phyloP scores from a whole-genome alignment of 2,888 invertebrate genomes.

The Norana najaformis region DNA sequence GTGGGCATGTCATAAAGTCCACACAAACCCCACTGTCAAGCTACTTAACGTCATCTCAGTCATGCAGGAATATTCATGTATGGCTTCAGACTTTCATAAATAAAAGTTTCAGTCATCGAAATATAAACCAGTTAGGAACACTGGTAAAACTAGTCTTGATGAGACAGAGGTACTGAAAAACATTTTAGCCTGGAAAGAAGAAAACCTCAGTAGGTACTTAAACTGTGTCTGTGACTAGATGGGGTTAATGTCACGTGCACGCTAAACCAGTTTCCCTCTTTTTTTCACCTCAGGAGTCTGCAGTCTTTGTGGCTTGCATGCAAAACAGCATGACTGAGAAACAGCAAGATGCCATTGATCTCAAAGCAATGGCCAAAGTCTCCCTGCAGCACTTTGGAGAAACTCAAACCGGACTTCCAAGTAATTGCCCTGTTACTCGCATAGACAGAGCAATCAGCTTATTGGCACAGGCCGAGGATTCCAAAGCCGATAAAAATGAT shows the following conservation, averaged over 20 bases:
- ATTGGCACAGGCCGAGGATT: too few relatives aligned
- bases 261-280: neutral
- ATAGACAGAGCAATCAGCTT: neutral
- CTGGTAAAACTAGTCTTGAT: neutral
- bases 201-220: neutral
- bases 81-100: neutral
- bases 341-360: neutral
- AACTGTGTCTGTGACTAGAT: neutral
- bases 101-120: neutral
- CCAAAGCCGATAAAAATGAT: neutral
- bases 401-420: neutral
- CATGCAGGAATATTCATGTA: neutral
- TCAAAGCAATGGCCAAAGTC: neutral
- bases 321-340: neutral
- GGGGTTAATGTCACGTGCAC: neutral
- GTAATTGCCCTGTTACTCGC: neutral
- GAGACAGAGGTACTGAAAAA: too few relatives aligned
- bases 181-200: neutral
- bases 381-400: neutral
- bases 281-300: neutral
- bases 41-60: neutral
- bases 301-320: neutral
- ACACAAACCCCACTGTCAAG: neutral
- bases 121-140: neutral
- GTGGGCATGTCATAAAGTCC: too few relatives aligned